These are phyloP conservation scores for Drosophila lini DNA, from an alignment of 1,140 invertebrate genomes.

Conservation along the genomic window DNA sequence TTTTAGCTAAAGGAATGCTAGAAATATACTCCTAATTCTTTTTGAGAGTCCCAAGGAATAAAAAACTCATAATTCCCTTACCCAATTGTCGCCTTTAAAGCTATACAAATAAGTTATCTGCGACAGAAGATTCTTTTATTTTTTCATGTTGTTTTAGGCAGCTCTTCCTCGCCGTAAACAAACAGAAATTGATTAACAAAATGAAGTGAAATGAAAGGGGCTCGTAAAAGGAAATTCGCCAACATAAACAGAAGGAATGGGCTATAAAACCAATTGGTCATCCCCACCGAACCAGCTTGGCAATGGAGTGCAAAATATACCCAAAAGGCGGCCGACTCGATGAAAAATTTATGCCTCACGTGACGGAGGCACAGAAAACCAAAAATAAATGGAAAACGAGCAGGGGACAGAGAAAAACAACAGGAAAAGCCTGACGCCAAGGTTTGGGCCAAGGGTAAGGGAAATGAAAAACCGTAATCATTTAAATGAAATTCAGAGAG, in stretches of 20 bases:
- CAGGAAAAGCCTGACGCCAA: constrained; percentile 1
- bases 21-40: not conserved
- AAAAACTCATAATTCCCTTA: constrained; percentile 1
- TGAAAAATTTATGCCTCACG: constrained; percentile 71
- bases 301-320: constrained; percentile 75
- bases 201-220: constrained; percentile 69
- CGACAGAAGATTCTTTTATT: not conserved
- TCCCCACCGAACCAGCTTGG: constrained; percentile 38
- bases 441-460: constrained; percentile 15
- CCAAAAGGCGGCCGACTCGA: constrained; percentile 51
- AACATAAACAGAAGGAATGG: constrained; percentile 41
- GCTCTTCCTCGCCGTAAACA: constrained; percentile 8
- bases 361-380: constrained; percentile 32
- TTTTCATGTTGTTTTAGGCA: constrained; percentile 26
- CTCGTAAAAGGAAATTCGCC: constrained; percentile 67
- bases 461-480: constrained; percentile 65
- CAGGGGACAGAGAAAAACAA: constrained; percentile 17
- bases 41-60: not conserved
- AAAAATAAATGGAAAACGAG: not conserved
- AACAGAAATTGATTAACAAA: constrained; percentile 73
- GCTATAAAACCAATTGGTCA: constrained; percentile 74
- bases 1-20: not conserved
- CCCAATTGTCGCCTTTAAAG: not conserved
- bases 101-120: constrained; percentile 9
- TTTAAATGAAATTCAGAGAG: constrained; percentile 70